A percentile compares a stretch with the other conserved stretches of the same genome.
Conservation (phyloP, 2,113 vertebrate species). For the Percopsis transmontana region DNA sequence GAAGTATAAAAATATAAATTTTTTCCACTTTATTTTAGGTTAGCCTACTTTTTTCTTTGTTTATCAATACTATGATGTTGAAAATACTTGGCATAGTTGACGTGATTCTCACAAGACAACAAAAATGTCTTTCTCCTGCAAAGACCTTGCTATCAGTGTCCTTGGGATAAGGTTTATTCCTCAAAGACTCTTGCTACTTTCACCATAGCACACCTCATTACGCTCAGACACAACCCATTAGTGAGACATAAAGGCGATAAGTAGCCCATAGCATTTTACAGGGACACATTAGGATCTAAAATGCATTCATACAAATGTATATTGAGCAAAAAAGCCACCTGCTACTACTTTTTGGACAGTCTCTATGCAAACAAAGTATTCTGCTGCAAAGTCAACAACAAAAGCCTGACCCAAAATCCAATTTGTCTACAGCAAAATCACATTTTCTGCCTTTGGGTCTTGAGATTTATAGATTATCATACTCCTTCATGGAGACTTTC, state of each 20-base stretch:
- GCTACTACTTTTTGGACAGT: neutral
- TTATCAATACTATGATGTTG: neutral
- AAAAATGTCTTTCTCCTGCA: neutral
- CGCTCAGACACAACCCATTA: neutral
- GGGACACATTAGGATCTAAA: constrained; percentile 14
- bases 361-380: no score
- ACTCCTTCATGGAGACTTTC: neutral
- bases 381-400: no score
- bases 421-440: neutral
- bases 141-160: constrained; percentile 1
- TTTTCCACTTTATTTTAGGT: neutral
- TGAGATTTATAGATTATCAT: neutral
- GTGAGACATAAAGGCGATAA: no score
- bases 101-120: constrained; percentile 11
- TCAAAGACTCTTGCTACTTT: neutral
- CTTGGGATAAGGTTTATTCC: neutral
- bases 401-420: neutral
- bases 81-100: neutral
- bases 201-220: neutral
- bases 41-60: neutral
- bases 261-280: constrained; percentile 34
- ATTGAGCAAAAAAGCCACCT: constrained; percentile 16
- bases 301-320: constrained; percentile 21
- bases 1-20: constrained; percentile 22
- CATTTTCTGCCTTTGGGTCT: neutral